Percentiles rank a stretch among this genome's conserved stretches.
Conservation (phyloP, 2,113 vertebrate genomes). For the Ornithorhynchus anatinus region DNA sequence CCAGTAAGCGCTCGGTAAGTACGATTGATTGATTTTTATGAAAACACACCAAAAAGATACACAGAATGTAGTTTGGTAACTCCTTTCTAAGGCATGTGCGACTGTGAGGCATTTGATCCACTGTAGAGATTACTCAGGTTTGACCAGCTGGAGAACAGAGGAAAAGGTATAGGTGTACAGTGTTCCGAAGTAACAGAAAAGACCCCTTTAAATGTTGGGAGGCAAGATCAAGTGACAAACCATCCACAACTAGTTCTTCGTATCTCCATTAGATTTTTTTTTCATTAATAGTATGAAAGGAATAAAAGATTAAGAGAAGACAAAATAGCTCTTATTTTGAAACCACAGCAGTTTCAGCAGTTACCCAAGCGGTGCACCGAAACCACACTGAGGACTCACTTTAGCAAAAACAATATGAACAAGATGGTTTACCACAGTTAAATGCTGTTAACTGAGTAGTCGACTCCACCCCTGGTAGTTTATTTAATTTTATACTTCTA, state of each 20-base stretch:
- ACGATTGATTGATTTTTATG: no score
- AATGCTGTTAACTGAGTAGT: conserved; percentile 48
- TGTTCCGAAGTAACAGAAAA: neutral
- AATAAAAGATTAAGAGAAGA: conserved; percentile 52
- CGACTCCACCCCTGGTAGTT: conserved; percentile 66
- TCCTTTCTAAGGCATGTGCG: no score
- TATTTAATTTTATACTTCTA: conserved; percentile 49
- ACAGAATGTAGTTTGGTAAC: no score
- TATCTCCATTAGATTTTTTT: neutral
- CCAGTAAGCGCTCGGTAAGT: no score
- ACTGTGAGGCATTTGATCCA: no score
- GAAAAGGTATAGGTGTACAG: no score
- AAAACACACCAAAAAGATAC: no score
- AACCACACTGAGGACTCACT: conserved; percentile 72
- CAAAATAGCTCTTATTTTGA: conserved; percentile 68
- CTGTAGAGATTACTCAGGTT: no score
- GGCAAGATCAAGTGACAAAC: neutral
- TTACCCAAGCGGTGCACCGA: conserved; percentile 75
- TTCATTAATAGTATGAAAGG: conserved; percentile 43
- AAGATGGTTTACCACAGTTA: conserved; percentile 70
- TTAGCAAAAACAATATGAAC: conserved; percentile 71
- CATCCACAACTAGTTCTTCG: neutral
- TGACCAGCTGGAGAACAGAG: no score
- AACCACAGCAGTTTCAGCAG: conserved; percentile 85
- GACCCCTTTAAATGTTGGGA: neutral